These are phyloP conservation scores for Oppia nitens DNA, from an alignment of 1,140 invertebrate genomes.

Conservation along the genomic window DNA sequence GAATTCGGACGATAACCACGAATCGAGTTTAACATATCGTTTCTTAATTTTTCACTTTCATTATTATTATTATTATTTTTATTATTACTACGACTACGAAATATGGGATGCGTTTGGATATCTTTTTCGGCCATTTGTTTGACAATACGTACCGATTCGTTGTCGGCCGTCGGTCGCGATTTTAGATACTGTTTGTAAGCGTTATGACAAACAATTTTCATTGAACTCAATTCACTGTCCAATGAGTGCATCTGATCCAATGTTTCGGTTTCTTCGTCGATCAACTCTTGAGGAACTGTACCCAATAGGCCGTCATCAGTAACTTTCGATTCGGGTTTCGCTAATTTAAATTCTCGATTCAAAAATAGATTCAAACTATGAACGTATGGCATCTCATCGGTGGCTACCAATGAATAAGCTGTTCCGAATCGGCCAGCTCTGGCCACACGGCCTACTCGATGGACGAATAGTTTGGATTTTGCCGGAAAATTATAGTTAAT, in stretches of 20 bases:
- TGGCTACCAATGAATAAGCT: constrained; percentile 69
- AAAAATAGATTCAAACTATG: constrained; percentile 88
- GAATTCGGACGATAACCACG: constrained; percentile 63
- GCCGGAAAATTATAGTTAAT: constrained; percentile 96
- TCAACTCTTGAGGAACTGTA: constrained; percentile 52
- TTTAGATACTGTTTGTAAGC: constrained; percentile 76
- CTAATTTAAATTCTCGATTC: constrained; percentile 47
- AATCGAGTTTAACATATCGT: constrained; percentile 48
- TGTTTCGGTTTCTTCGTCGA: constrained; percentile 66
- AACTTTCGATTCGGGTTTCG: constrained; percentile 20
- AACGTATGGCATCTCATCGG: constrained; percentile 79
- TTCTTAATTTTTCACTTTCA: constrained; percentile 17
- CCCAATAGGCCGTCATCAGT: constrained; percentile 41
- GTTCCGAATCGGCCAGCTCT: constrained; percentile 75
- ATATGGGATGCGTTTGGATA: constrained; percentile 41
- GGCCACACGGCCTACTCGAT: constrained; percentile 93
- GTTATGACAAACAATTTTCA: constrained; percentile 59
- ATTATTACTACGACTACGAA: constrained; percentile 24
- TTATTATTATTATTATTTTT: too few species aligned
- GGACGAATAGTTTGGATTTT: constrained; percentile 91
- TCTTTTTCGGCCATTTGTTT: constrained; percentile 42
- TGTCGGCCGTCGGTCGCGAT: constrained; percentile 66
- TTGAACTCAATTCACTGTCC: constrained; percentile 55
- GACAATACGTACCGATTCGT: constrained; percentile 66
- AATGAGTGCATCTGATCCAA: constrained; percentile 55